These are phyloP conservation scores for Circaetus gallicus DNA, from an alignment of 2,113 vertebrate genomes.

Conservation along the genomic window DNA sequence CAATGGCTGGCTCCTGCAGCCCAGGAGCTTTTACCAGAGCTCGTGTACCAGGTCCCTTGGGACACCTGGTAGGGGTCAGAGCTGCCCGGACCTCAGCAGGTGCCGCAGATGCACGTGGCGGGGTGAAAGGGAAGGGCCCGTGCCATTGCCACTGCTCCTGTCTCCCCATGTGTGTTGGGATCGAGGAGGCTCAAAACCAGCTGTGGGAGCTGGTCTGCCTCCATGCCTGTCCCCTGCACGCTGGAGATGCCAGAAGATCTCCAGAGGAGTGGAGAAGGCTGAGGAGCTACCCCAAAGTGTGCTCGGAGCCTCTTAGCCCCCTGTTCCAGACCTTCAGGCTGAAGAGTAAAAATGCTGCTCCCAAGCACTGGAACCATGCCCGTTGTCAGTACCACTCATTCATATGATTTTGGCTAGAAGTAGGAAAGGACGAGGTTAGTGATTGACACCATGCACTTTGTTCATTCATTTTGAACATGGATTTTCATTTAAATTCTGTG, in stretches of 20 bases:
- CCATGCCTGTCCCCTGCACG: rapidly evolving
- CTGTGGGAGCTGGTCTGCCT: background rate
- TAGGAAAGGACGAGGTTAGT: background rate
- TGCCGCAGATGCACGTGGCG: rapidly evolving
- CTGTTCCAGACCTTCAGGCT: background rate
- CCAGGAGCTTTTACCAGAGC: background rate
- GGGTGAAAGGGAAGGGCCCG: rapidly evolving
- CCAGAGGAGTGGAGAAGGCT: background rate
- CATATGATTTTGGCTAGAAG: background rate
- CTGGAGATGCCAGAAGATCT: background rate
- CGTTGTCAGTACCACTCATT: background rate
- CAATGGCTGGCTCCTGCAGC: background rate
- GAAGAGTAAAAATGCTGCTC: background rate
- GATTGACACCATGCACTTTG: background rate
- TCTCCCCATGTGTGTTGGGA: rapidly evolving
- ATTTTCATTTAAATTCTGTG: constrained; percentile 53
- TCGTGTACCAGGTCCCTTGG: background rate
- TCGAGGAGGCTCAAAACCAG: background rate
- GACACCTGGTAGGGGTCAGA: background rate
- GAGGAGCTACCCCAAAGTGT: background rate
- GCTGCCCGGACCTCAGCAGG: background rate
- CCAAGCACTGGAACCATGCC: background rate
- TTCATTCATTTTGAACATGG: background rate
- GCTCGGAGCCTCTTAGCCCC: background rate
- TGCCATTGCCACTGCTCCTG: no score